Conservation (phyloP, 2,113 vertebrate species). For the Bucco capensis region DNA sequence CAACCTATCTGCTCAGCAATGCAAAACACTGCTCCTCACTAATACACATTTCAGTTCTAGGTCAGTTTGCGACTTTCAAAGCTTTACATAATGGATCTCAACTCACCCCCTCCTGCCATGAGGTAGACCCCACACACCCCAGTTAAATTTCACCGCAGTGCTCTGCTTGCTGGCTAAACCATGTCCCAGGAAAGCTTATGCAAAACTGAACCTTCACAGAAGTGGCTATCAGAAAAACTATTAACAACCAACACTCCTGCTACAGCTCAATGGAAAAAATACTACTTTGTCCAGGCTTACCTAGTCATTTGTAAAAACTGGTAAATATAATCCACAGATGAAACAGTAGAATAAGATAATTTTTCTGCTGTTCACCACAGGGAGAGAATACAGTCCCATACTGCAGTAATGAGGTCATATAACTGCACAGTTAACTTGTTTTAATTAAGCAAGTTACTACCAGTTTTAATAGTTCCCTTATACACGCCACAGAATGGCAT, state of each 20-base stretch:
- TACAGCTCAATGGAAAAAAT: neutral
- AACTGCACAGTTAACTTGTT: neutral
- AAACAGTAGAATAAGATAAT: neutral
- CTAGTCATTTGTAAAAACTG: neutral
- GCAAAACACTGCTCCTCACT: neutral
- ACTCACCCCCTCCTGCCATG: too few species aligned
- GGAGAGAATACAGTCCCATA: neutral
- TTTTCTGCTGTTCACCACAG: neutral
- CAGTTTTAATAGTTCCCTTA: neutral
- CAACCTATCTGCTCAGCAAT: neutral
- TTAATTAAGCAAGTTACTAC: neutral
- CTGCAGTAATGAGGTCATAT: neutral
- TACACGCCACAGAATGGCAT: neutral
- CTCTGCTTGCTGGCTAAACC: neutral
- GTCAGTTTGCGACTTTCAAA: neutral
- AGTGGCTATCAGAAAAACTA: neutral
- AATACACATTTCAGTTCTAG: neutral
- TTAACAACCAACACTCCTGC: neutral
- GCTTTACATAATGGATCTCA: neutral
- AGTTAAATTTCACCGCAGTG: neutral
- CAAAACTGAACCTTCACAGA: neutral
- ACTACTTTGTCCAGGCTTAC: neutral
- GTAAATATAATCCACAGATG: neutral
- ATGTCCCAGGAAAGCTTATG: neutral
- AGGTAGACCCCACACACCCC: neutral